Evolutionary conservation across 2,113 vertebrate species (phyloP).

Genomic region (Corythaeola cristata): DNA sequence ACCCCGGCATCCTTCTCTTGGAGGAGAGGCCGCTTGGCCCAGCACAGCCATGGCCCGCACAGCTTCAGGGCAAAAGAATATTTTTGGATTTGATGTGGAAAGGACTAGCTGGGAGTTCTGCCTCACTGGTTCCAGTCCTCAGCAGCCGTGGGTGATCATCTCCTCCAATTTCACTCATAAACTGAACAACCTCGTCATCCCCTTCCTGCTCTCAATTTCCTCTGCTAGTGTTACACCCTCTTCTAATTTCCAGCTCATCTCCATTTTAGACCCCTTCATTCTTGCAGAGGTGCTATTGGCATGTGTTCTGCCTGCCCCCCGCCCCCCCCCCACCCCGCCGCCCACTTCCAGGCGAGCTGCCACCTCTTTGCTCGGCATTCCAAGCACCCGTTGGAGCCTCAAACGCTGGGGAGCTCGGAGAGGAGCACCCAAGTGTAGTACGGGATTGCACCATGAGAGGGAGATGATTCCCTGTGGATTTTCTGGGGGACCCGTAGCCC

Average conservation of each 20-base stretch:
- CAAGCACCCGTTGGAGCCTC: background rate
- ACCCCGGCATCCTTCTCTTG: fast-evolving
- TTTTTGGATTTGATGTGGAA: background rate
- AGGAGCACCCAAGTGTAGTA: conserved; percentile 14
- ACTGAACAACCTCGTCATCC: background rate
- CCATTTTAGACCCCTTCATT: background rate
- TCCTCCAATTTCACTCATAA: background rate
- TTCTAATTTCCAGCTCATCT: background rate
- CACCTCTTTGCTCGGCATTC: background rate
- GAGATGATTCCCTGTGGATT: conserved; percentile 60
- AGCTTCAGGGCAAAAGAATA: background rate
- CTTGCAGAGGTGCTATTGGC: background rate
- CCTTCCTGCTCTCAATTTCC: background rate
- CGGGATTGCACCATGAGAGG: conserved; percentile 47
- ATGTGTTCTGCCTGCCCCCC: background rate
- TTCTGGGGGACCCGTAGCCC: background rate
- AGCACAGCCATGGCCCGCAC: background rate
- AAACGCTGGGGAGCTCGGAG: background rate
- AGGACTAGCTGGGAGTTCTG: background rate
- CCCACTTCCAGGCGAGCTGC: background rate
- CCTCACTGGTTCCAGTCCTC: background rate
- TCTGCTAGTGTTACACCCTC: fast-evolving
- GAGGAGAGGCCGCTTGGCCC: fast-evolving
- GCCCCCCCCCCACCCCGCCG: too few species aligned
- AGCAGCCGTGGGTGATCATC: fast-evolving